These are phyloP conservation scores for Hyles lineata DNA, from an alignment of 2,888 invertebrate species.

Conservation along the genomic window DNA sequence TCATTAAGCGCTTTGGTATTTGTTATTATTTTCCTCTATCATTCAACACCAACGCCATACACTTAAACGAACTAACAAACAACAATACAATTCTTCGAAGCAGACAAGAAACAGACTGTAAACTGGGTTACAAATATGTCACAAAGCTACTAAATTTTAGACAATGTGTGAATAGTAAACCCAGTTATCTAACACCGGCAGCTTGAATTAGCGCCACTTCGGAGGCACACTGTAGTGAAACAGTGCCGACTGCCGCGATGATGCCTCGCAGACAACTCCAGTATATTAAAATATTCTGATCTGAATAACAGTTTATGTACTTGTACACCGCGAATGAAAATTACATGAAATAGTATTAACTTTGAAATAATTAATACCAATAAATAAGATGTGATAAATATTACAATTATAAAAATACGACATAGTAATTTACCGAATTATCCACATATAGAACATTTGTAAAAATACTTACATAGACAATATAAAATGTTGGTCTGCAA, in stretches of 20 bases:
- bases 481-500: neutral
- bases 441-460: too few species aligned
- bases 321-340: neutral
- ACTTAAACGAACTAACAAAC: neutral
- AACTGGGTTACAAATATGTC: slow-evolving; percentile 48
- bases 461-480: neutral
- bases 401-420: too few species aligned
- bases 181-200: slow-evolving; percentile 67
- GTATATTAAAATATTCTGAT: neutral
- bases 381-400: too few species aligned
- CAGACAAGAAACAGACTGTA: slow-evolving; percentile 4
- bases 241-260: neutral
- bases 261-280: neutral
- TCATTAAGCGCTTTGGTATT: too few species aligned
- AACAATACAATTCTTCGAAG: neutral
- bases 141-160: slow-evolving; percentile 60
- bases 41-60: neutral
- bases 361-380: neutral
- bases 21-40: too few species aligned
- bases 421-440: too few species aligned
- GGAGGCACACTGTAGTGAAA: slow-evolving; percentile 1
- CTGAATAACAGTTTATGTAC: neutral
- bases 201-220: slow-evolving; percentile 41
- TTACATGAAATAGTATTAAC: too few species aligned
- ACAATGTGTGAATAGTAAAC: slow-evolving; percentile 60